Evolutionary conservation across 2,888 invertebrate species (phyloP).

Genomic region (Lordiphosa andalusiaca): DNA sequence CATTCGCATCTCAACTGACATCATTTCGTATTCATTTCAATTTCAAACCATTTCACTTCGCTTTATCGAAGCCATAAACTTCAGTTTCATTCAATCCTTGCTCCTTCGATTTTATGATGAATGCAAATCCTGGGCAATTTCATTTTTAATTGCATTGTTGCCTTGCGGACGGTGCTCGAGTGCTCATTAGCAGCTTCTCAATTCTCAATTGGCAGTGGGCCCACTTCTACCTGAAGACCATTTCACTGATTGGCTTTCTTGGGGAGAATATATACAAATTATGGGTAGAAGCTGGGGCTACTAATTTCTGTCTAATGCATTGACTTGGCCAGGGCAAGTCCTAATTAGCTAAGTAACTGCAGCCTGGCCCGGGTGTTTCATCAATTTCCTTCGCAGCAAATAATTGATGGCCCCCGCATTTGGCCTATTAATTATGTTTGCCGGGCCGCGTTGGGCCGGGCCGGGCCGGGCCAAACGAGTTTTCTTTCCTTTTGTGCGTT

Average conservation of each 20-base stretch:
- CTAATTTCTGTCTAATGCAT: conserved; percentile 38
- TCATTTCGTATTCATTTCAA: conserved; percentile 3
- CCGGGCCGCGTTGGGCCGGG: too few relatives aligned
- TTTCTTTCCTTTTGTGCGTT: conserved; percentile 36
- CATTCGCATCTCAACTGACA: not conserved
- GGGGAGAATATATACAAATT: conserved; percentile 21
- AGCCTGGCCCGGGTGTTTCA: conserved; percentile 14
- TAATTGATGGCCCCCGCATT: conserved; percentile 47
- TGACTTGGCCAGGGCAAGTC: conserved; percentile 18
- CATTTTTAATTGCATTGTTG: conserved; percentile 49
- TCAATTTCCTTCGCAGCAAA: conserved; percentile 21
- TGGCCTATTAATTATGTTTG: conserved; percentile 52
- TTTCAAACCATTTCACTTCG: conserved; percentile 8
- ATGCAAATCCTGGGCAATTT: conserved; percentile 39
- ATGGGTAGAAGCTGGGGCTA: conserved; percentile 10
- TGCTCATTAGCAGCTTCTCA: conserved; percentile 28
- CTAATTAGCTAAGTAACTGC: conserved; percentile 54
- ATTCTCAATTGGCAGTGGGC: conserved; percentile 11
- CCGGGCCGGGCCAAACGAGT: conserved; percentile 7
- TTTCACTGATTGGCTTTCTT: conserved; percentile 34
- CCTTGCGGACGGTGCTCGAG: conserved; percentile 18
- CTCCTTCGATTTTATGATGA: conserved; percentile 10
- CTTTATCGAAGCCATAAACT: conserved; percentile 12
- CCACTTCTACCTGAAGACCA: conserved; percentile 18
- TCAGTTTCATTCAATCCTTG: conserved; percentile 29